Evolutionary conservation across 2,888 invertebrate genomes (phyloP).

Genomic region (Unio pictorum): DNA sequence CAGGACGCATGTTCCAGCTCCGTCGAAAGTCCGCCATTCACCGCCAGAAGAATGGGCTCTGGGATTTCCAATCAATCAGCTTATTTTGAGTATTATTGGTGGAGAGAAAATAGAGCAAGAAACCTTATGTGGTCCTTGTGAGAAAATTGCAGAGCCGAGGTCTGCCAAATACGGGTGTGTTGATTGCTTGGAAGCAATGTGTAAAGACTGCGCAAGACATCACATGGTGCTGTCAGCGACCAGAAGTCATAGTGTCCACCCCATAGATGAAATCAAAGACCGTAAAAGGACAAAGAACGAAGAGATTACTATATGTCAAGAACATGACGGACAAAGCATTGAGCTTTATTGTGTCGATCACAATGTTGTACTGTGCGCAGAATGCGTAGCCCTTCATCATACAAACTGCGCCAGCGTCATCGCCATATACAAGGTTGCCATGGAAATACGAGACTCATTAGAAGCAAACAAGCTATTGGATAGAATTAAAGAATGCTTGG

Average conservation of each 20-base stretch:
- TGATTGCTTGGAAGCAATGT: constrained; percentile 31
- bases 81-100: constrained; percentile 28
- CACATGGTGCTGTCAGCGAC: constrained; percentile 32
- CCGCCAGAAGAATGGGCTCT: constrained; percentile 24
- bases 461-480: constrained; percentile 34
- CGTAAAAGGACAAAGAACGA: constrained; percentile 16
- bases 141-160: constrained; percentile 22
- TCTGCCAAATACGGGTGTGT: constrained; percentile 26
- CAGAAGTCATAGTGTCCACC: constrained; percentile 18
- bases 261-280: constrained; percentile 20
- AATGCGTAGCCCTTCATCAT: constrained; percentile 22
- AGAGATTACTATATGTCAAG: constrained; percentile 25
- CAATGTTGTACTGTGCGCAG: constrained; percentile 29
- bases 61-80: constrained; percentile 31
- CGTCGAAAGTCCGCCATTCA: constrained; percentile 4
- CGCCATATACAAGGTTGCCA: constrained; percentile 27
- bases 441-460: constrained; percentile 31
- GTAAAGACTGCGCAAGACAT: constrained; percentile 23
- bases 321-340: constrained; percentile 21
- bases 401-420: constrained; percentile 27
- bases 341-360: constrained; percentile 35
- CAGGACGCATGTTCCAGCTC: constrained; percentile 22
- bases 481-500: constrained; percentile 32
- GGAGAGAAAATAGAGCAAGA: constrained; percentile 11
- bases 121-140: constrained; percentile 24